Conservation (phyloP, 30 jellyfish, hydroid and myxozoan species). For the Catostylus mosaicus region DNA sequence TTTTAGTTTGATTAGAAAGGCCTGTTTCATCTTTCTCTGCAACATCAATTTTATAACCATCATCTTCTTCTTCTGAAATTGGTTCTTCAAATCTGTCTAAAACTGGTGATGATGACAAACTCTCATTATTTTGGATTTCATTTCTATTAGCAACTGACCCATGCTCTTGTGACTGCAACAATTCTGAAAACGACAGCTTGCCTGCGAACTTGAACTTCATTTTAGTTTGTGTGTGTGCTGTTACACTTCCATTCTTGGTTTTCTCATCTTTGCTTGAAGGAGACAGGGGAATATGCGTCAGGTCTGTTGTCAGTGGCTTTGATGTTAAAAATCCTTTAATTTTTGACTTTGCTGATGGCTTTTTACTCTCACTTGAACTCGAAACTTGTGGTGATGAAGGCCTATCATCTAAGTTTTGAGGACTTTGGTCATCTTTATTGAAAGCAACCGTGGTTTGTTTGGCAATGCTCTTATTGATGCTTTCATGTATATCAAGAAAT, state of each 20-base stretch:
- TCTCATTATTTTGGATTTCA: constrained; percentile 23
- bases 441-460: constrained; percentile 19
- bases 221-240: constrained; percentile 65
- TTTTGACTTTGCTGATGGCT: constrained; percentile 50
- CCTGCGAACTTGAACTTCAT: constrained; percentile 54
- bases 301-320: constrained; percentile 73
- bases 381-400: constrained; percentile 40
- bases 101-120: constrained; percentile 53
- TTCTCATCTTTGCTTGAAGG: constrained; percentile 32
- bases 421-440: constrained; percentile 6
- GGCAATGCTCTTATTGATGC: constrained; percentile 22
- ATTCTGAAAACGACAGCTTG: constrained; percentile 82
- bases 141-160: constrained; percentile 31
- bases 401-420: constrained; percentile 15
- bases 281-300: constrained; percentile 71
- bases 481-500: constrained; percentile 57
- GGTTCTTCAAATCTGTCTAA: constrained; percentile 46
- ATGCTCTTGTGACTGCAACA: constrained; percentile 79
- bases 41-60: neutral
- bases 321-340: constrained; percentile 59
- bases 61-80: constrained; percentile 51
- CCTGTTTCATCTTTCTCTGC: constrained; percentile 9
- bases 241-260: neutral
- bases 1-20: neutral
- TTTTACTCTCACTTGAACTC: constrained; percentile 4